Conservation (phyloP, 2,888 invertebrate species). For the Protophormia terraenovae region DNA sequence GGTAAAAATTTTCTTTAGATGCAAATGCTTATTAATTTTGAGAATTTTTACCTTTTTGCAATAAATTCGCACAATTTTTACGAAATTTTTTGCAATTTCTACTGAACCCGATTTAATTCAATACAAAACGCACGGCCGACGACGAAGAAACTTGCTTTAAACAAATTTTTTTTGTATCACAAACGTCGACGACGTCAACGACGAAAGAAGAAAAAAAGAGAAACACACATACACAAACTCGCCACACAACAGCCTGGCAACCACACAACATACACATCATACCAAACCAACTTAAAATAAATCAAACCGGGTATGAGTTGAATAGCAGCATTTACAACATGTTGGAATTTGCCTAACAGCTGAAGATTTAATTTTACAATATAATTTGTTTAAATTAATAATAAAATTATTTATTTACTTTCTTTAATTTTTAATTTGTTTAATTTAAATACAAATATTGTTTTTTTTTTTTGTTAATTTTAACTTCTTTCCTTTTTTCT, state of each 20-base stretch:
- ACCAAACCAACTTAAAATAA: conserved; percentile 41
- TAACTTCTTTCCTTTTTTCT: not conserved
- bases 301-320: conserved; percentile 30
- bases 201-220: conserved; percentile 57
- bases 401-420: not conserved
- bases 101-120: conserved; percentile 74
- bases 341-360: not conserved
- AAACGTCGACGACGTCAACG: conserved; percentile 67
- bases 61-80: conserved; percentile 75
- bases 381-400: too few species aligned
- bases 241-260: conserved; percentile 27
- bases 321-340: conserved; percentile 10
- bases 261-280: conserved; percentile 23
- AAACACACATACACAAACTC: conserved; percentile 47
- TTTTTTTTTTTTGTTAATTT: not conserved
- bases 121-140: conserved; percentile 76
- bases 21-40: conserved; percentile 69
- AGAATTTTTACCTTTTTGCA: conserved; percentile 73
- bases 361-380: too few species aligned
- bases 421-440: not conserved
- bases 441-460: not conserved
- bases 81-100: conserved; percentile 74
- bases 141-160: conserved; percentile 76
- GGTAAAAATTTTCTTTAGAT: conserved; percentile 66
- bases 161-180: conserved; percentile 73